Base-by-base conservation (phyloP, 2,888 invertebrate genomes). In the Stegana nigrithorax region DNA sequence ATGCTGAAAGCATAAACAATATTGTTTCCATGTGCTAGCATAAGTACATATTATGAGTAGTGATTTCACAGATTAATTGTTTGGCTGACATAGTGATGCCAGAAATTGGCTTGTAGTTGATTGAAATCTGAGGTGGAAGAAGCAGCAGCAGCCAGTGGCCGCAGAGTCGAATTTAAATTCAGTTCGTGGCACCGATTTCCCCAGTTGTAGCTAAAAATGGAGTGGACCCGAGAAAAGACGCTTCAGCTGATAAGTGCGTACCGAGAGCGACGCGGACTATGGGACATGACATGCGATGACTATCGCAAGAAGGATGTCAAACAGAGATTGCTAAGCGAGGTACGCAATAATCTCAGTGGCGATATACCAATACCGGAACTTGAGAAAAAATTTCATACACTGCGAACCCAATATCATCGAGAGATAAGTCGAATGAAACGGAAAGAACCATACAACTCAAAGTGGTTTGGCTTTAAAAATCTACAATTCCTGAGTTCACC, bases 401-500 rank as follows among this genome's bases (percentile, higher is more conserved):
- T 89, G 39, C 85, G 89, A 4, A 89, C 90, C 1, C 90, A 89
- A 65, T 89, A 89, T 69, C 89, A 89, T 71, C 86, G 90, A 5
- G 89, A 89, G 70, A 87, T 88, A 4, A 87, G 87, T 44, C 85
- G 88, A 39, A 89, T 89, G 85, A 85, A 87, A 12, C 85, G 88
- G 25, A 88, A 87, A 1, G 88, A 88, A 59, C 88, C 87, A 3
- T 88, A 89, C 7, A 87, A 87, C 63, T 88, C 89, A 14, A 86
- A 87, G 78, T 84, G 84, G 84, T 89, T 89, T 71, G 89, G 89
- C 4, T 89, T 87, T 62, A 89, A 89, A 67, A 89, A 88, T 80
- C 82, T 89, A 45, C 88, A 88, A 71, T 89, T 89, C 80, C 83
- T 89, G 75, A 89, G 89, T 75, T 88, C 89, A 44, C 88, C 89